Percentiles rank a stretch among this genome's conserved stretches.
phyloP scores from a whole-genome alignment of 1,140 invertebrate genomes.

The Dysdera silvatica region DNA sequence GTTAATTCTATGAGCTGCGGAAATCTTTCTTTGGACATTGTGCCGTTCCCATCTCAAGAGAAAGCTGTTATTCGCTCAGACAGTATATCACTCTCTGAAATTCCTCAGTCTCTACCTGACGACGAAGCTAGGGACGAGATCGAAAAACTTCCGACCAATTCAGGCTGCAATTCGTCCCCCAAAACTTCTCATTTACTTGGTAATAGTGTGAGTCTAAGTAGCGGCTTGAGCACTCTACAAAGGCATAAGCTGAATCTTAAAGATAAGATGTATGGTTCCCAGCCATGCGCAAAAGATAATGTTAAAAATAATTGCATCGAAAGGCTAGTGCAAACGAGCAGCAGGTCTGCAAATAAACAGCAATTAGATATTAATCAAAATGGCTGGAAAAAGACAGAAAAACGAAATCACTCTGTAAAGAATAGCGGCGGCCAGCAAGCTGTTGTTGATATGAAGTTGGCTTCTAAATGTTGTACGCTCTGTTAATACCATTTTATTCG shows the following conservation, averaged over 20 bases:
- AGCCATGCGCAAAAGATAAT: conserved; percentile 23
- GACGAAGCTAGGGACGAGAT: conserved; percentile 5
- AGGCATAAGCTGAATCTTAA: conserved; percentile 23
- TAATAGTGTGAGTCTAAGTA: conserved; percentile 25
- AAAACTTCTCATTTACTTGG: too few relatives aligned
- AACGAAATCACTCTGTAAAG: conserved; percentile 3
- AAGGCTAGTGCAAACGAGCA: conserved; percentile 11
- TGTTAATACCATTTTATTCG: conserved; percentile 30
- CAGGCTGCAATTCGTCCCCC: too few relatives aligned
- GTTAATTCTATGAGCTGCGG: conserved; percentile 30
- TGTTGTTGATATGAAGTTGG: conserved; percentile 30
- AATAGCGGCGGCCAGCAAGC: conserved; percentile 14
- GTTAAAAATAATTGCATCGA: conserved; percentile 16
- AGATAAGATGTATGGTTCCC: conserved; percentile 3
- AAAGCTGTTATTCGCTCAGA: conserved; percentile 11
- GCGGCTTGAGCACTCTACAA: conserved; percentile 23
- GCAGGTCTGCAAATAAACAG: conserved; percentile 7
- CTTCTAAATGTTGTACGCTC: conserved; percentile 31
- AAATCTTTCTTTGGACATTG: conserved; percentile 18
- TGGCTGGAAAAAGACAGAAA: conserved; percentile 29
- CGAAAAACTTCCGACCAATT: too few relatives aligned
- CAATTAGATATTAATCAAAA: conserved; percentile 30
- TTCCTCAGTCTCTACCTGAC: conserved; percentile 6
- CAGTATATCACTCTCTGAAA: conserved; percentile 24
- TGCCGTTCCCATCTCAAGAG: conserved; percentile 4